Base-by-base conservation (phyloP, 2,113 vertebrate genomes). In the Psilopogon haemacephalus region DNA sequence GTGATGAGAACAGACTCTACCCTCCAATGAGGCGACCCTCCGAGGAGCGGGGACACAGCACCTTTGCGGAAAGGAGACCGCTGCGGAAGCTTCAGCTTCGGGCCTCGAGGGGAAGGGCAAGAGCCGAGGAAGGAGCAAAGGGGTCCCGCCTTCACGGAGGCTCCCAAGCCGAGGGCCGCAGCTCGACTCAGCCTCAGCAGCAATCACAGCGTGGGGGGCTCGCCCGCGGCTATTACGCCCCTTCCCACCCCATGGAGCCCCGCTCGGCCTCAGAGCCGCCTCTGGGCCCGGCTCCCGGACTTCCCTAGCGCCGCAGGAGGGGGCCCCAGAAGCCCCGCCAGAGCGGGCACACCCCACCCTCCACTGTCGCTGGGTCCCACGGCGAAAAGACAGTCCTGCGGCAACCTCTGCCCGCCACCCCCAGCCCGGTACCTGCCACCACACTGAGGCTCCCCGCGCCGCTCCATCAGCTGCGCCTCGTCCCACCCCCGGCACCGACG, bases 21-120 rank as follows among this genome's bases (percentile, higher is more conserved):
- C 10, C 26, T 20, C 1, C n/a, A 2, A 15, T 15, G 4, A 5
- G 27, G 5, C 3, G 42, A 12, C 15, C 32, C 24, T 19, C 21
- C 12, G 16, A n/a, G 62, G 11, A 63, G 42, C 8, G 20, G 27
- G n/a, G 21, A 11, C 37, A 7, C 28, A 4, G 46, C 76, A 6
- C 2, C 76, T 6, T 71, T 3, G 52, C 40, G 13, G 26, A 18
- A 23, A 14, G 0, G 32, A n/a, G 42, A 26, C 65, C 65, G 55
- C 55, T 40, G 55, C 46, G 8, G 20, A 37, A 20, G 33, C 48
- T 38, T 30, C 67, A 32, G 52, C 52, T 35, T 8, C 56, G 12
- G 38, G 42, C 62, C 33, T 37, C 27, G 8, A n/a, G 27, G n/a
- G 33, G 46, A 63, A 68, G n/a, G 17, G 30, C 64, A 20, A 24